Conservation (phyloP, 2,888 invertebrate species). For the Rambutsinella grinnellia region DNA sequence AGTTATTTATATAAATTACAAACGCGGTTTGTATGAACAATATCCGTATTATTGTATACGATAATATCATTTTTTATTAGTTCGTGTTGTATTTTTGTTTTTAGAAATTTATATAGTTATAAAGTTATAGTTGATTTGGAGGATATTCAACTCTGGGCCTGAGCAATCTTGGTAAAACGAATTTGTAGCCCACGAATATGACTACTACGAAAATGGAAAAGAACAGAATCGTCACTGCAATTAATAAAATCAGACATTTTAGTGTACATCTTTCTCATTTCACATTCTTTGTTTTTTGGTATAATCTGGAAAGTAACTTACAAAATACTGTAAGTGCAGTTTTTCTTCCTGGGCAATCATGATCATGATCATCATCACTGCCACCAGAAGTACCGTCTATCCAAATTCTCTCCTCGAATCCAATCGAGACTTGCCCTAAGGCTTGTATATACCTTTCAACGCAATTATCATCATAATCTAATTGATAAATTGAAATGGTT, state of each 20-base stretch:
- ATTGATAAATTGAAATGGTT: background rate
- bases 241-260: background rate
- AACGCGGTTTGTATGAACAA: too few relatives aligned
- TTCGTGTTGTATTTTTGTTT: too few relatives aligned
- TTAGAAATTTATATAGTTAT: too few relatives aligned
- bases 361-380: background rate
- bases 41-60: too few relatives aligned
- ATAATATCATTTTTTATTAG: too few relatives aligned
- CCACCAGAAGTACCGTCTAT: conserved; percentile 19
- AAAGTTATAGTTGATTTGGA: conserved; percentile 21
- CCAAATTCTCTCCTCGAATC: conserved; percentile 63
- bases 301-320: conserved; percentile 29
- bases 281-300: background rate
- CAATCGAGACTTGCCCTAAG: conserved; percentile 28
- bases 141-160: conserved; percentile 13
- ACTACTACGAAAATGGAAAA: conserved; percentile 40
- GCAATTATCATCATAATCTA: conserved; percentile 61
- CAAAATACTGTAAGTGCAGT: conserved; percentile 57
- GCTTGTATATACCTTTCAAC: conserved; percentile 44
- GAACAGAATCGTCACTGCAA: conserved; percentile 61
- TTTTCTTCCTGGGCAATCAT: background rate
- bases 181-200: conserved; percentile 28
- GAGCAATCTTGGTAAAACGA: conserved; percentile 29
- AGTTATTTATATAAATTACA: too few relatives aligned
- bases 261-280: background rate